Evolutionary conservation across 1,140 invertebrate genomes (phyloP).

Genomic region (Sycobia sp.): DNA sequence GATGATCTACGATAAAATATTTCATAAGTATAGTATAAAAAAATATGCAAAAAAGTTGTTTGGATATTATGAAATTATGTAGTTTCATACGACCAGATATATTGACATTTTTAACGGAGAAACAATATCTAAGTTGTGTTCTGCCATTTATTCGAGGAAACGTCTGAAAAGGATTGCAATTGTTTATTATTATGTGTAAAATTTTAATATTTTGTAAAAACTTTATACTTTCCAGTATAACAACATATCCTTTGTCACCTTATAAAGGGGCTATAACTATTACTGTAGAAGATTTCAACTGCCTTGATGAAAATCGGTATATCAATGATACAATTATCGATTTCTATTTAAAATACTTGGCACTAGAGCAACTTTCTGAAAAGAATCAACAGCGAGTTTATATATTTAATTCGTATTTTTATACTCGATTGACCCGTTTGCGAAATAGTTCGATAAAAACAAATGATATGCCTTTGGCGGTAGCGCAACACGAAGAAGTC

Average conservation of each 20-base stretch:
- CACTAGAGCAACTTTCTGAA: conserved; percentile 73
- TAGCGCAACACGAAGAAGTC: conserved; percentile 84
- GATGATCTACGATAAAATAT: too few species aligned
- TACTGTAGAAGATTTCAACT: conserved; percentile 88
- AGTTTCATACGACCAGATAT: too few species aligned
- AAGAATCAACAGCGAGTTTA: conserved; percentile 80
- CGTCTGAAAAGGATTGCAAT: too few species aligned
- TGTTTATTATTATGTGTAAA: too few species aligned
- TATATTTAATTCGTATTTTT: conserved; percentile 95
- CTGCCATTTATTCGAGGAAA: too few species aligned
- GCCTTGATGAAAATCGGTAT: conserved; percentile 89
- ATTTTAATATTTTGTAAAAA: too few species aligned
- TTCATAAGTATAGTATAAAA: too few species aligned
- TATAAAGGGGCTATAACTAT: conserved; percentile 82
- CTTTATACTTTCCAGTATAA: too few species aligned
- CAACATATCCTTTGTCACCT: conserved; percentile 65
- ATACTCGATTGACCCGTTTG: conserved; percentile 85
- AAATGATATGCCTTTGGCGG: conserved; percentile 71
- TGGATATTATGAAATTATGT: too few species aligned
- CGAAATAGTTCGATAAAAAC: conserved; percentile 67
- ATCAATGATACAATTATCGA: conserved; percentile 97
- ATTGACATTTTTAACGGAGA: too few species aligned
- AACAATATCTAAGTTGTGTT: too few species aligned
- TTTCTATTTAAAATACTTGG: conserved; percentile 92
- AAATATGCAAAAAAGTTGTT: too few species aligned